Evolutionary conservation across 2,888 invertebrate genomes (phyloP).

Genomic region (Chrysolina haemoptera): DNA sequence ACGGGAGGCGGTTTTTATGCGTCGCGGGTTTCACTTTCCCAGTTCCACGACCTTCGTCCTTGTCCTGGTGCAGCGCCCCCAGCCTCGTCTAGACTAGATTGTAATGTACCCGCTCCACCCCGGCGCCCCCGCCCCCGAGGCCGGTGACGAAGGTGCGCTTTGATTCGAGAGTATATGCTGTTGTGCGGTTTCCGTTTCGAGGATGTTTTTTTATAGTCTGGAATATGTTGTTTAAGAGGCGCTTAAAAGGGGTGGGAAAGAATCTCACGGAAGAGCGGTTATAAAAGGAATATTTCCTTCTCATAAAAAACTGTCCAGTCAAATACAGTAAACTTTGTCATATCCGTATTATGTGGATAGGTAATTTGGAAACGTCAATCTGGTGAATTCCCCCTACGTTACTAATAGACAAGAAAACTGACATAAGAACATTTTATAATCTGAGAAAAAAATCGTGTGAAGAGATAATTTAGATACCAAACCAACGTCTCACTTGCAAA

Average conservation of each 20-base stretch:
- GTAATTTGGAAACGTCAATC: no score
- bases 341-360: no score
- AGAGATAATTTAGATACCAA: no score
- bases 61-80: constrained; percentile 62
- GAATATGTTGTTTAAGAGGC: neutral
- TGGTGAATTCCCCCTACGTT: no score
- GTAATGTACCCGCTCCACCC: constrained; percentile 49
- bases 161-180: constrained; percentile 10
- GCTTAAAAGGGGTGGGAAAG: neutral
- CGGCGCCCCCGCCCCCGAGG: constrained; percentile 7
- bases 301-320: no score
- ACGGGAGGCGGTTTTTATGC: constrained; percentile 64
- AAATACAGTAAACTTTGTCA: no score
- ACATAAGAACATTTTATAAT: no score
- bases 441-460: no score
- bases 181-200: constrained; percentile 11
- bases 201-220: constrained; percentile 6
- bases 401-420: no score
- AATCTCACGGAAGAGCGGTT: no score
- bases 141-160: constrained; percentile 18
- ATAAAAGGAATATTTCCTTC: no score
- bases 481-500: no score
- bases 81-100: constrained; percentile 52
- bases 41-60: constrained; percentile 69
- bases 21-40: constrained; percentile 68